phyloP scores from a whole-genome alignment of 2,797 vertebrate species.

The Scarus forsteni region DNA sequence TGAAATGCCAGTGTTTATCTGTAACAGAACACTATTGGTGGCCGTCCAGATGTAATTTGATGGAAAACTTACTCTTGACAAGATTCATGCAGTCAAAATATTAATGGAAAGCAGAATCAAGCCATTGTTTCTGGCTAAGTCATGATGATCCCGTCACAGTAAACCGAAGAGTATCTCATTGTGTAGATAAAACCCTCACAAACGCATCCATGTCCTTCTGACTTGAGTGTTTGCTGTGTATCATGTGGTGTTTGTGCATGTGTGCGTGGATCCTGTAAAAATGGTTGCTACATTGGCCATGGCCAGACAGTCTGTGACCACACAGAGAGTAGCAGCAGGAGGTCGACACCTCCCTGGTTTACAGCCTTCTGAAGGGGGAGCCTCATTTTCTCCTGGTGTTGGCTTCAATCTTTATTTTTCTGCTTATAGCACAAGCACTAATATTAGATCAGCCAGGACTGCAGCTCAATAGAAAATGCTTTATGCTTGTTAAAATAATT shows the following conservation, averaged over 20 bases:
- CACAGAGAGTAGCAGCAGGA: conserved; percentile 83
- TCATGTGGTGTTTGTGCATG: conserved; percentile 40
- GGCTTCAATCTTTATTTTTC: conserved; percentile 73
- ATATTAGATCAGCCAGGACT: conserved; percentile 81
- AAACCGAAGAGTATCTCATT: conserved; percentile 9
- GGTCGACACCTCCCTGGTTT: conserved; percentile 78
- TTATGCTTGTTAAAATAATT: conserved; percentile 85
- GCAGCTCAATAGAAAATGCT: conserved; percentile 82
- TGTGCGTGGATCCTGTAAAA: conserved; percentile 67
- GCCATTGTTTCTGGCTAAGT: conserved; percentile 13
- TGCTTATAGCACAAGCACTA: conserved; percentile 75
- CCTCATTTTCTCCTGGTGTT: conserved; percentile 63
- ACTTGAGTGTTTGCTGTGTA: conserved; percentile 13
- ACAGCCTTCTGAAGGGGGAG: conserved; percentile 71
- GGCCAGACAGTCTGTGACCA: conserved; percentile 85
- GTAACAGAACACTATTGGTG: conserved; percentile 4
- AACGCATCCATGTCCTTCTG: conserved; percentile 11
- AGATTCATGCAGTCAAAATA: conserved; percentile 24
- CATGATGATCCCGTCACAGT: conserved; percentile 21
- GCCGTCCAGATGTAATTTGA: conserved; percentile 19
- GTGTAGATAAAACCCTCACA: conserved; percentile 2
- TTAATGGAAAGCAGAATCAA: background rate
- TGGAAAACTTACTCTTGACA: conserved; percentile 10
- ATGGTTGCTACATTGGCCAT: conserved; percentile 60
- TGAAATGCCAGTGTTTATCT: conserved; percentile 19